Evolutionary conservation across 1,140 invertebrate species (phyloP), one percentile per base, ranked within the genome.

Genomic region (Campoletis sonorensis): DNA sequence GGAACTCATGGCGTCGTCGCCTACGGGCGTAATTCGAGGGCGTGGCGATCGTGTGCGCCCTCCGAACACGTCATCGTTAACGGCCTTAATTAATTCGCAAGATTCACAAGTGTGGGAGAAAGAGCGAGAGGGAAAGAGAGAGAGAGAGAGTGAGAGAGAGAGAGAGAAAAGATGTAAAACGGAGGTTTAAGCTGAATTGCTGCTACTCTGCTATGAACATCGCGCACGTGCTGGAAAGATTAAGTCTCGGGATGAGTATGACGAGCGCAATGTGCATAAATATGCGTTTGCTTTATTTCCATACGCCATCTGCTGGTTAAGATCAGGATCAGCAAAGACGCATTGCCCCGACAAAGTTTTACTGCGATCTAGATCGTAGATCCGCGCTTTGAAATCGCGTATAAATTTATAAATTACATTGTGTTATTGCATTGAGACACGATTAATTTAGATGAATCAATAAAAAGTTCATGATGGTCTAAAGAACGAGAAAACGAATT

Each of bases 1-100:
- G 54, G 58, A 23, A 49, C 30, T 78, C 15, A 26, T 75, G 45
- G 26, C 37, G 76, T 40, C 33, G 76, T 78, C 33, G 76, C 76
- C 76, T 67, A 67, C 54, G 76, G 76, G 76, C 76, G 76, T 78
- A 78, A 78, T 78, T 78, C 58, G 76, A 78, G 61, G 76, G 76
- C 76, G 76, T 78, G 76, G 76, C 61, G 76, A 40, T n/a, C 76
- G 33, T 64, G 54, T 61, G n/a, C 76, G 27, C 58, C 58, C 76
- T 78, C 76, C 58, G 76, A 78, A 67, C 76, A 78, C 76, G 76
- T 64, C 76, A 64, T 78, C 58, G 58, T 64, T 64, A 78, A 78
- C 76, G 54, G 27, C 58, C 76, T 78, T 67, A 78, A 78, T 78
- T 78, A 78, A 78, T 78, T 78, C 58, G 51, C 27, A 33, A 77